Conservation (phyloP, 1,140 invertebrate genomes). For the Sinonovacula constricta region DNA sequence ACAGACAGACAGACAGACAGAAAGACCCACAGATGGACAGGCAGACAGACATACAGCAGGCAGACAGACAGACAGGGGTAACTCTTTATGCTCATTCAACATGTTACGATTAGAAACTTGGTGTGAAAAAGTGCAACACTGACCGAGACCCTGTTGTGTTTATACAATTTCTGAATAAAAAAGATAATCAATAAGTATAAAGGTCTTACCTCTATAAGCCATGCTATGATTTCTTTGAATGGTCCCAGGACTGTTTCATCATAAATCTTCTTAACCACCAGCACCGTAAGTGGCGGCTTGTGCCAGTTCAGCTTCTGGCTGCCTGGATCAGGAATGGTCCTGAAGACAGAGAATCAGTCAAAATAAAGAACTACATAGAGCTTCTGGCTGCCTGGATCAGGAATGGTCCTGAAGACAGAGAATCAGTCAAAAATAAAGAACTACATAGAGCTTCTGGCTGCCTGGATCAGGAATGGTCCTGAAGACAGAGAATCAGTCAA, state of each 20-base stretch:
- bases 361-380: too few species aligned
- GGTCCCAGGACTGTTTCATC: conserved; percentile 92
- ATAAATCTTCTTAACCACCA: conserved; percentile 97
- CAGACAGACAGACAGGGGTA: not conserved
- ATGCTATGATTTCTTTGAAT: conserved; percentile 95
- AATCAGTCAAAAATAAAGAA: too few species aligned
- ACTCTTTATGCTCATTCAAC: not conserved
- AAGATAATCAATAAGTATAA: not conserved
- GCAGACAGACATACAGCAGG: too few species aligned
- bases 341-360: conserved; percentile 81
- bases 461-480: conserved; percentile 99
- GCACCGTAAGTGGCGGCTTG: conserved; percentile 94
- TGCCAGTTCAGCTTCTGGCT: conserved; percentile 97
- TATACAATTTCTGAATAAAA: not conserved
- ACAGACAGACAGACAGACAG: too few species aligned
- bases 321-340: conserved; percentile 98
- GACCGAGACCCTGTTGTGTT: not conserved
- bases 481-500: conserved; percentile 74
- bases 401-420: conserved; percentile 89
- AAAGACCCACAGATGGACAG: too few species aligned
- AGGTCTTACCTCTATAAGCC: conserved; percentile 90
- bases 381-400: conserved; percentile 96
- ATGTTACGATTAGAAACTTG: too few species aligned
- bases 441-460: conserved; percentile 94
- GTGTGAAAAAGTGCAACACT: not conserved